Evolutionary conservation across 1,140 invertebrate species (phyloP).

Genomic region (Hirudo medicinalis): DNA sequence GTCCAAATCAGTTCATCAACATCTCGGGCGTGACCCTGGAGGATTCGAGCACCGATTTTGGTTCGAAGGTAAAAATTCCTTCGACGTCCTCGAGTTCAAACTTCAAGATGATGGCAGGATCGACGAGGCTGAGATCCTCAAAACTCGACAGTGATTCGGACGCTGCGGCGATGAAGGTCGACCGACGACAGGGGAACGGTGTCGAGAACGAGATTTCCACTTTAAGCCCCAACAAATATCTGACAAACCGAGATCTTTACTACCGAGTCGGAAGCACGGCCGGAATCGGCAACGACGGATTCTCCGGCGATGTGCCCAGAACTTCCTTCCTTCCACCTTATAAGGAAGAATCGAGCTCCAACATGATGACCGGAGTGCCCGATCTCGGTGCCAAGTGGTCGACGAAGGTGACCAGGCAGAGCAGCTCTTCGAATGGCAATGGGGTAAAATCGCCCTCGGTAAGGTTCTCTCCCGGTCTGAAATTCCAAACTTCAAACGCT

Average conservation of each 20-base stretch:
- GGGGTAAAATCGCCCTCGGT: too few relatives aligned
- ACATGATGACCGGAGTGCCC: neutral
- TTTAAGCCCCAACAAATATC: neutral
- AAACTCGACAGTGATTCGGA: slow-evolving; percentile 5
- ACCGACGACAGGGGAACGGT: neutral
- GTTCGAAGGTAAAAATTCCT: slow-evolving; percentile 18
- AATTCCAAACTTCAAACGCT: too few relatives aligned
- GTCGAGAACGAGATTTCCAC: slow-evolving; percentile 10
- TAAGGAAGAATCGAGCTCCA: neutral
- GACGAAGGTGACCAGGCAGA: too few relatives aligned
- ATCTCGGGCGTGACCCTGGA: slow-evolving; percentile 21
- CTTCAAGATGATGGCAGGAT: neutral
- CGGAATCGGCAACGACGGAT: neutral
- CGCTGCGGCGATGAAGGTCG: neutral
- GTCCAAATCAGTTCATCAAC: slow-evolving; percentile 16
- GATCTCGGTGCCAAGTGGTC: neutral
- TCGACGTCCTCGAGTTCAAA: slow-evolving; percentile 11
- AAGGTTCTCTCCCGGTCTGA: too few relatives aligned
- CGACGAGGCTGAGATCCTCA: neutral
- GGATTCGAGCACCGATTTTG: slow-evolving; percentile 18
- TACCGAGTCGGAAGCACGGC: neutral
- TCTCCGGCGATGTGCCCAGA: neutral
- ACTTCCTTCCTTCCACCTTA: neutral
- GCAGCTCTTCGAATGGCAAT: too few relatives aligned
- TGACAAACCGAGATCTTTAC: neutral